Conservation (phyloP, 2,888 invertebrate species). For the Drosophila suboccidentalis region DNA sequence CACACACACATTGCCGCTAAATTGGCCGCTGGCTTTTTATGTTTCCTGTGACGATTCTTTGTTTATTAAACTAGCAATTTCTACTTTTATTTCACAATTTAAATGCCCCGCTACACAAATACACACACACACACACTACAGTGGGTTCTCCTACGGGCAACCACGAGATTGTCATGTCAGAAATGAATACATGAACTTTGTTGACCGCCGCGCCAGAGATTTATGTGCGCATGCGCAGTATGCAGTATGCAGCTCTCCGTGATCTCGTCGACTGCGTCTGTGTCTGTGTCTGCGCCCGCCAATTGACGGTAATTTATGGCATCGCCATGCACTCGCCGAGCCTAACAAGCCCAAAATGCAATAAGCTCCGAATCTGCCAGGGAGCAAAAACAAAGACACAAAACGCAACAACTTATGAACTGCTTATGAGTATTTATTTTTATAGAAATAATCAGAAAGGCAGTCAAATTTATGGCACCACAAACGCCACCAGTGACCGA, state of each 20-base stretch:
- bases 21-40: constrained; percentile 78
- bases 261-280: constrained; percentile 33
- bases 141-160: constrained; percentile 17
- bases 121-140: constrained; percentile 1
- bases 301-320: constrained; percentile 83
- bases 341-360: constrained; percentile 68
- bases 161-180: constrained; percentile 68
- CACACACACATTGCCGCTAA: constrained; percentile 61
- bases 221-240: constrained; percentile 77
- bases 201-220: constrained; percentile 73
- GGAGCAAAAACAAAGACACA: constrained; percentile 42
- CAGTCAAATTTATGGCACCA: constrained; percentile 70
- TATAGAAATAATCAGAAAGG: constrained; percentile 77
- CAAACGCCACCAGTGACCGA: constrained; percentile 18
- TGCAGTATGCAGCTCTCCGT: constrained; percentile 43
- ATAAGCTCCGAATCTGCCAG: constrained; percentile 29
- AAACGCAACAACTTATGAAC: constrained; percentile 72
- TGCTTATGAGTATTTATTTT: constrained; percentile 80
- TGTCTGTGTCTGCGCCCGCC: constrained; percentile 32
- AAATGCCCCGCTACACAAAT: constrained; percentile 52
- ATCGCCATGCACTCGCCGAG: constrained; percentile 62
- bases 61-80: constrained; percentile 75
- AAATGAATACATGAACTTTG: constrained; percentile 80
- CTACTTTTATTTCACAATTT: constrained; percentile 79
- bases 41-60: constrained; percentile 75